Evolutionary conservation across 1,140 invertebrate genomes (phyloP).

Genomic region (Harlomillsia oculata): DNA sequence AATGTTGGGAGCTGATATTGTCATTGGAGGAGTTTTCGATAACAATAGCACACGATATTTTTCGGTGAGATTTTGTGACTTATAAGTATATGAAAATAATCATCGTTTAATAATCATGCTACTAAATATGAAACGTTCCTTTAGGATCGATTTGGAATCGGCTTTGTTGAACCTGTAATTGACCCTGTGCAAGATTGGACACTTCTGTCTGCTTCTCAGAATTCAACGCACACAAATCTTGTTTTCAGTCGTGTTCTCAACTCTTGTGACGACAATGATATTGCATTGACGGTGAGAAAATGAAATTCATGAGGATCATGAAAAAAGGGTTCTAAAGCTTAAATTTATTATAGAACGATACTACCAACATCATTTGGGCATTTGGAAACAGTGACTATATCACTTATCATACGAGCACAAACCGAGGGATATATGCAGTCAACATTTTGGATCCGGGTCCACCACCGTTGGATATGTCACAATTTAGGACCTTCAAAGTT

Average conservation of each 20-base stretch:
- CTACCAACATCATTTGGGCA: not conserved
- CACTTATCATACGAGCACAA: not conserved
- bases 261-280: constrained; percentile 2
- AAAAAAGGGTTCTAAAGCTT: too few species aligned
- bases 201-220: not conserved
- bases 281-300: not conserved
- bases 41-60: not conserved
- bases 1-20: not conserved
- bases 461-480: not conserved
- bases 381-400: not conserved
- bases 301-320: too few species aligned
- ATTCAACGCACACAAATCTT: constrained; percentile 3
- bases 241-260: not conserved
- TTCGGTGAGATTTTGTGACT: not conserved
- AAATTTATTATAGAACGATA: not conserved
- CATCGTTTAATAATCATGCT: too few species aligned
- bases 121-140: not conserved
- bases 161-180: not conserved
- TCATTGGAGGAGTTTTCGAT: constrained; percentile 4
- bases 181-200: constrained; percentile 5
- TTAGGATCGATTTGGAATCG: constrained; percentile 2
- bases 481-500: not conserved
- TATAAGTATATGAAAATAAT: not conserved
- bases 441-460: constrained; percentile 1
- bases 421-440: not conserved